Percentiles rank a stretch among this genome's conserved stretches.
Conservation (phyloP, 2,113 vertebrate species). For the Melanostigma gelatinosum region DNA sequence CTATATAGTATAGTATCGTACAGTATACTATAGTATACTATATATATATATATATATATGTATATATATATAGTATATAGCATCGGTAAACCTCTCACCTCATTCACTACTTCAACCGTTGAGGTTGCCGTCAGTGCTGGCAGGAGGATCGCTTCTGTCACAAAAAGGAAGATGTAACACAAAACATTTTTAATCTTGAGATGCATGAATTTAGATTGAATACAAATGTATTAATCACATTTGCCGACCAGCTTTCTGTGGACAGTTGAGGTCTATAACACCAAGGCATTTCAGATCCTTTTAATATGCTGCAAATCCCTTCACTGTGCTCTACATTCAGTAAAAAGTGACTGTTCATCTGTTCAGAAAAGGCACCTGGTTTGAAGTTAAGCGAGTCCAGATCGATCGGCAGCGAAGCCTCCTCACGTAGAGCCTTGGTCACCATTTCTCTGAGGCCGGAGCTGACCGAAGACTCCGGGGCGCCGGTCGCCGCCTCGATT, state of each 20-base stretch:
- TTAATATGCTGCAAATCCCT: background rate
- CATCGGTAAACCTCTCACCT: constrained; percentile 31
- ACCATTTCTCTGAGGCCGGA: constrained; percentile 85
- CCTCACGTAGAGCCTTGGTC: constrained; percentile 84
- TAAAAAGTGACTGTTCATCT: background rate
- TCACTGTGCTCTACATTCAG: background rate
- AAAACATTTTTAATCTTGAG: background rate
- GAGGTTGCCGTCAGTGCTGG: constrained; percentile 41
- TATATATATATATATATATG: too few relatives aligned
- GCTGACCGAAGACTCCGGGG: constrained; percentile 58
- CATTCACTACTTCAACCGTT: constrained; percentile 14
- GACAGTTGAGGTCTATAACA: background rate
- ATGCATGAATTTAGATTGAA: background rate
- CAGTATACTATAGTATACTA: too few relatives aligned
- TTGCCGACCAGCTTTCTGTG: background rate
- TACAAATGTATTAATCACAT: background rate
- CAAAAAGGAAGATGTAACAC: background rate
- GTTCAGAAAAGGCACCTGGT: constrained; percentile 57
- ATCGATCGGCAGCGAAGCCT: constrained; percentile 85
- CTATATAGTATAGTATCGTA: too few relatives aligned
- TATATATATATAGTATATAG: background rate
- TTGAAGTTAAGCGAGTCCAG: constrained; percentile 86
- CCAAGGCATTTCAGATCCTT: background rate
- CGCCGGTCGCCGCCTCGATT: constrained; percentile 65
- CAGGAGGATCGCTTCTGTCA: constrained; percentile 23